These are phyloP conservation scores for Pangasius sanitwongsei DNA, from an alignment of 2,797 vertebrate species.

Conservation along the genomic window DNA sequence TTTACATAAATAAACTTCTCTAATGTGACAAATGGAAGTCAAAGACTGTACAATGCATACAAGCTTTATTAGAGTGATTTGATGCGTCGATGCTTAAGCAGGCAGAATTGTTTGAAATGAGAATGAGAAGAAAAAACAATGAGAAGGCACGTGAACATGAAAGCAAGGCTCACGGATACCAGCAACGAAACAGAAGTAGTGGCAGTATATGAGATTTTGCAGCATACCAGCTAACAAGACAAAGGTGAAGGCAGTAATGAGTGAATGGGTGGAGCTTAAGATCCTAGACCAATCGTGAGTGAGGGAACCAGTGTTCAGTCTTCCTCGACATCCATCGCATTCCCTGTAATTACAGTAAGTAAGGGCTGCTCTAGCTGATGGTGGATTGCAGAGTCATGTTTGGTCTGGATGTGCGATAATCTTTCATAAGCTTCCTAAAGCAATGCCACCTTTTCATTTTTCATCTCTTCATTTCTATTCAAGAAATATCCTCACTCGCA, in stretches of 20 bases:
- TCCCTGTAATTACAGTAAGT: constrained; percentile 35
- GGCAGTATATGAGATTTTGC: neutral
- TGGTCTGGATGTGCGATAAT: neutral
- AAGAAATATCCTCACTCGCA: neutral
- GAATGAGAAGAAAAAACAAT: too few relatives aligned
- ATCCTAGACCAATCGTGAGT: neutral
- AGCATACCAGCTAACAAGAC: too few relatives aligned
- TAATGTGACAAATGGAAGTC: constrained; percentile 20
- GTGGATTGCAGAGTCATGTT: neutral
- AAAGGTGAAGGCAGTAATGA: neutral
- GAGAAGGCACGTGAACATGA: neutral
- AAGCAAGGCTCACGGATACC: neutral
- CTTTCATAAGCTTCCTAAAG: constrained; percentile 14
- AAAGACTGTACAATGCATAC: neutral
- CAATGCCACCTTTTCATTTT: neutral
- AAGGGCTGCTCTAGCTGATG: neutral
- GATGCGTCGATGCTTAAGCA: neutral
- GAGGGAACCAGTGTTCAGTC: neutral
- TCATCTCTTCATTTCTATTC: constrained; percentile 14
- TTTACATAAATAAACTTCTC: constrained; percentile 59
- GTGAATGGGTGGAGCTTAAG: neutral
- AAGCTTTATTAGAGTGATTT: constrained; percentile 1
- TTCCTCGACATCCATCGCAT: neutral
- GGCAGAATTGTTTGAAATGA: neutral
- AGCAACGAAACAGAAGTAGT: neutral